Percentiles rank a stretch among this genome's conserved stretches.
Conservation (phyloP, 2,113 vertebrate genomes). For the Chloropsis cyanopogon region DNA sequence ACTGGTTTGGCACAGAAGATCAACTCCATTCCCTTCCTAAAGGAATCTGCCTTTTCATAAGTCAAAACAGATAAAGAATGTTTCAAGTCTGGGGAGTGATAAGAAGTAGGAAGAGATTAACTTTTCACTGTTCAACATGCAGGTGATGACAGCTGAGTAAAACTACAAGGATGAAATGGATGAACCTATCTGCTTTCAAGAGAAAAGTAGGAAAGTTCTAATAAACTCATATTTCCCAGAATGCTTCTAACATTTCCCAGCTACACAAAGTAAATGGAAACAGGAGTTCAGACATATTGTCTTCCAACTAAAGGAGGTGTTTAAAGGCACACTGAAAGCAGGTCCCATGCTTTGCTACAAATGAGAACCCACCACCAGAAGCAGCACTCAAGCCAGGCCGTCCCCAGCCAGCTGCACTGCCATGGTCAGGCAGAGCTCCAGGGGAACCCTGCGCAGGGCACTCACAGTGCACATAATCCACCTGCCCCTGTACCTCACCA, state of each 20-base stretch:
- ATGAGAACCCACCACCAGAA: neutral
- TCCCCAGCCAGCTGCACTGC: neutral
- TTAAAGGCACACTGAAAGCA: neutral
- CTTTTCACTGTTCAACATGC: neutral
- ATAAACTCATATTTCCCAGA: neutral
- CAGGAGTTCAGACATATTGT: rapidly evolving
- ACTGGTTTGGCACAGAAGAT: neutral
- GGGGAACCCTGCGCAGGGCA: neutral
- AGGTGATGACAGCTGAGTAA: neutral
- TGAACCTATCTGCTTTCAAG: neutral
- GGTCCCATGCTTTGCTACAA: neutral
- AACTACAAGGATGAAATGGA: neutral
- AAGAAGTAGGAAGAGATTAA: neutral
- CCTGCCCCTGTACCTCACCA: neutral
- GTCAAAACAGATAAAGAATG: neutral
- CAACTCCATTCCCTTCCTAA: neutral
- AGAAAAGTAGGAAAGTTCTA: neutral
- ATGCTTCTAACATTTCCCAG: neutral
- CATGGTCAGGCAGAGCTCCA: neutral
- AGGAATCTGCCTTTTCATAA: neutral
- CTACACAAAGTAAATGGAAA: neutral
- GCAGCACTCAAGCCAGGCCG: rapidly evolving
- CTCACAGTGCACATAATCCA: rapidly evolving
- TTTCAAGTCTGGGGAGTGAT: neutral
- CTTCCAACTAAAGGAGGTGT: neutral